Evolutionary conservation across 2,888 invertebrate genomes (phyloP), one percentile per base, ranked within the genome.

Genomic region (Halictus ligatus): DNA sequence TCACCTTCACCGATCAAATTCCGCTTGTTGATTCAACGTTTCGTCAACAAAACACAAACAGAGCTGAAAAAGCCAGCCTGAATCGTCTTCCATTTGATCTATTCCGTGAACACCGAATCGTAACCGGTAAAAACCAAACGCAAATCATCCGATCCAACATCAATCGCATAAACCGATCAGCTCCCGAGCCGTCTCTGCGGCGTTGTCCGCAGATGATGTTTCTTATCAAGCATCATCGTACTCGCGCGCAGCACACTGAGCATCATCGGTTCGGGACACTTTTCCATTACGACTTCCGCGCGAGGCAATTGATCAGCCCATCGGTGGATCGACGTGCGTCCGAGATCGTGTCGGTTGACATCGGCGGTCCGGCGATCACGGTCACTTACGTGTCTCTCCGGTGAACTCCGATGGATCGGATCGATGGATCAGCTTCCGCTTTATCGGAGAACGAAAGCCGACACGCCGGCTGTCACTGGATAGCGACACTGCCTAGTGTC

Each of bases 321-420:
- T 25, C 60, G 25, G 60, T 12, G 4, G 25, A 60, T 60, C 60
- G 60, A 60, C n/a, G n/a, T 5, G 58, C 25, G 1, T 25, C 60
- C 15, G 29, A 35, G 29, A 35, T 29, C 67, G 35, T 35, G n/a
- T 67, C 35, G 67, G 2, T 67, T 35, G 40, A 67, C 21, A 21
- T 35, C 18, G 3, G 8, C 18, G 29, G 67, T 29, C 35, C 6
- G 7, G 1, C 7, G 18, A 67, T 67, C 67, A 21, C 67, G 67
- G 18, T 67, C 67, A 67, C 67, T 67, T 67, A 67, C 67, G 67
- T 67, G n/a, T 54, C 67, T 67, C 21, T 67, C 60, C 60, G 60
- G 60, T 29, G 25, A 29, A 60, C 60, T 60, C 15, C 0, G 29
- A 60, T 60, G 6, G 60, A 15, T 60, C 60, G 25, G 60, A 54